phyloP scores from a whole-genome alignment of 2,797 vertebrate species.

The Brachyrhaphis roseni region DNA sequence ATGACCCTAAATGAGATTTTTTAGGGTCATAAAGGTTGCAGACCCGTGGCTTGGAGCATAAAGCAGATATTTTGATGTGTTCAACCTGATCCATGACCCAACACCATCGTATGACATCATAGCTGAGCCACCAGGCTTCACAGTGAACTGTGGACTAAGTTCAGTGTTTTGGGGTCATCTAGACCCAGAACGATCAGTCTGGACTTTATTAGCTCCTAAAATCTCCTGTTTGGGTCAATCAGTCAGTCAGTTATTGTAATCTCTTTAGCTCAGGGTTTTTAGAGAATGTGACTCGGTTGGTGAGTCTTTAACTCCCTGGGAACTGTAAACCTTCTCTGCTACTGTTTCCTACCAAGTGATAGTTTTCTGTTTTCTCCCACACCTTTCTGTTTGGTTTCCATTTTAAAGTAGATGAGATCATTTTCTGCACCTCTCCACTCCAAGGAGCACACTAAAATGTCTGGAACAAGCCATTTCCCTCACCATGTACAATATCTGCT shows the following conservation, averaged over 20 bases:
- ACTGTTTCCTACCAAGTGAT: not conserved
- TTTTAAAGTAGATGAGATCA: not conserved
- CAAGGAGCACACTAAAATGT: not conserved
- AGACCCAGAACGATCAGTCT: not conserved
- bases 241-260: not conserved
- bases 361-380: not conserved
- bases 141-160: not conserved
- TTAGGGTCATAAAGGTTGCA: not conserved
- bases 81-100: not conserved
- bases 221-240: not conserved
- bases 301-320: not conserved
- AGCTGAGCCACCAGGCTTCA: not conserved
- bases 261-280: not conserved
- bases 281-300: not conserved
- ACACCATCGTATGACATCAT: not conserved
- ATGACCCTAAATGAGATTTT: not conserved
- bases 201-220: not conserved
- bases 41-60: not conserved
- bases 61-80: not conserved
- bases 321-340: not conserved
- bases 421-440: not conserved
- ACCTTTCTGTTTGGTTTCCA: not conserved
- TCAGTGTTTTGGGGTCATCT: not conserved
- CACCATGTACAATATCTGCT: not conserved
- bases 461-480: not conserved